Evolutionary conservation across 1,140 invertebrate genomes (phyloP), one percentile per base, ranked within the genome.

Genomic region (Drosophila pectinifera): DNA sequence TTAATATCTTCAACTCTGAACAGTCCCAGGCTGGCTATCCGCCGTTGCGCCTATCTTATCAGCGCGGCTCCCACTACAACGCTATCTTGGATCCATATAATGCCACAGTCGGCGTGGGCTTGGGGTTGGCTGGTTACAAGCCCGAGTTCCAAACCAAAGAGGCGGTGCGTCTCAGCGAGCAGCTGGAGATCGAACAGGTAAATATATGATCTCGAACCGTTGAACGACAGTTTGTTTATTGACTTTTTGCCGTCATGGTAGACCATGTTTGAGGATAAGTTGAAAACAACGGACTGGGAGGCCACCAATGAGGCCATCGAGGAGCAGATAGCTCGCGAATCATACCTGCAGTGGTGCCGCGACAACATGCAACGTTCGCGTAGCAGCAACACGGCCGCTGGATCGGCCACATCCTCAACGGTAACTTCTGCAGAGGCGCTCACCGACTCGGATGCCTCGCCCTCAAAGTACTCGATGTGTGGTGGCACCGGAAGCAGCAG

Each of bases 241-340:
- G 4, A 42, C 10, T n/a, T 8, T 26, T 26, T 4, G 18, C 24
- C 4, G 28, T 18, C 8, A 10, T 11, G 11, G 13, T 22, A 92
- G 75, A 96, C 97, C 4, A 98, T 98, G 97, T 93, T 98, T 54
- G 96, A 98, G 92, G 98, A 98, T 91, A 98, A 98, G 92, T 92
- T 98, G 26, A 95, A 96, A 91, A 97, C 97, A 45, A 98, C 97
- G 41, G 97, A 98, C 92, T 98, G 97, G 96, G 97, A 98, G 92
- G 96, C 97, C 13, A 98, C 98, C 1, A 97, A 97, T 92, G 97
- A 98, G 92, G 96, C 96, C 26, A 96, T 98, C 57, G 96, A 97
- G 90, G 97, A 98, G 92, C 97, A 98, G 93, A 95, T 97, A 14
- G 97, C 97, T 0, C 93, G 96, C 26, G 97, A 98, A 92, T 97